Base-by-base conservation (phyloP, 2,888 invertebrate species). In the Xestia ashworthii region DNA sequence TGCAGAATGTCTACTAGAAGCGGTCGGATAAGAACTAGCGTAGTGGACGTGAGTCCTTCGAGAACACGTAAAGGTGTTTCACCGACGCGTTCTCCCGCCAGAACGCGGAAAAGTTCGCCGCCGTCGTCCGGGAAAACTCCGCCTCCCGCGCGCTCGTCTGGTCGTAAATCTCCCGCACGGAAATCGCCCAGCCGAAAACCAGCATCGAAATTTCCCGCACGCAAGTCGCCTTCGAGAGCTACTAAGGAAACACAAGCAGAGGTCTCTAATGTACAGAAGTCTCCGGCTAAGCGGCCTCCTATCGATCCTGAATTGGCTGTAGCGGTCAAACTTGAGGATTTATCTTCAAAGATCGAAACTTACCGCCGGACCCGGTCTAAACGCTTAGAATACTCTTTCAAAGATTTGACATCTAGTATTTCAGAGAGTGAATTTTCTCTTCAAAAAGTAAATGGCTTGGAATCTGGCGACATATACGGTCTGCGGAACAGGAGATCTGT, bases 111-210 rank as follows among this genome's bases (percentile, higher is more conserved):
- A 93, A 94, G 90, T 91, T 96, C 96, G 8, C 93, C 93, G 22
- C 85, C 87, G 64, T 78, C 87, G 72, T 84, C 91, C 48, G 90
- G 90, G 68, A 95, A 94, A 92, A 93, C 89, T 84, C 93, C 95
- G 53, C 90, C 92, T 82, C 89, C 92, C 82, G 93, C 92, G 80
- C 94, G 94, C 66, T 86, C 87, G 19, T 85, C 96, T 55, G 93
- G 95, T 32, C 95, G 97, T 9, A 97, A 97, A 87, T 97, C 97
- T 44, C 97, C 97, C 25, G 92, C 96, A 19, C 93, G 97, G 68
- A 97, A 97, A 79, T 97, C 97, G 16, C 97, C 97, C 5, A 94
- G 95, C 81, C 93, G 96, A 78, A 96, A 96, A 88, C 91, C 96
- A 38, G 94, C 90, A 3, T 92, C 94, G 0, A 94, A 95, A 82